Percentiles rank a stretch among this genome's conserved stretches.
Conservation (phyloP, 1,140 invertebrate genomes). For the Acromyrmex heyeri region DNA sequence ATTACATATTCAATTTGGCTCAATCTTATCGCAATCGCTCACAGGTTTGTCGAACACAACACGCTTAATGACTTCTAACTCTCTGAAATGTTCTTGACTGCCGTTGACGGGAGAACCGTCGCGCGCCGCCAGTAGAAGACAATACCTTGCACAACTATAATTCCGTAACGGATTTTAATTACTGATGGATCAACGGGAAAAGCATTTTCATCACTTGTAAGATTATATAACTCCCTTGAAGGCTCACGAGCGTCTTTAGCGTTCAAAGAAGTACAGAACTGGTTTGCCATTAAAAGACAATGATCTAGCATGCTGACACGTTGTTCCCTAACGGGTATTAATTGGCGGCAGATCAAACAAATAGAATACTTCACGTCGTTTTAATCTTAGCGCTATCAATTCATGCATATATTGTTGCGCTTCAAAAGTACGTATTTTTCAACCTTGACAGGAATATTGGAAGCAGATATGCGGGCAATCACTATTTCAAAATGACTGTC, state of each 20-base stretch:
- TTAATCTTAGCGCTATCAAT: conserved; percentile 40
- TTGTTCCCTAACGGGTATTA: conserved; percentile 24
- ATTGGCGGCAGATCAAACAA: conserved; percentile 53
- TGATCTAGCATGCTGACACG: conserved; percentile 39
- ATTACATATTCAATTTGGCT: conserved; percentile 80
- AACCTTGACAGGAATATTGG: conserved; percentile 20
- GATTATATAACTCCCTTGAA: not conserved
- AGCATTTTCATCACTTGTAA: conserved; percentile 23
- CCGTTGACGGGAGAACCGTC: not conserved
- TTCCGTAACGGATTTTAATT: conserved; percentile 36
- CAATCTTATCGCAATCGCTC: conserved; percentile 71
- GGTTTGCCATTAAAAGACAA: conserved; percentile 42
- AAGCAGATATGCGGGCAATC: conserved; percentile 19
- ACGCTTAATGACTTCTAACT: conserved; percentile 64
- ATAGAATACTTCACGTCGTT: conserved; percentile 31
- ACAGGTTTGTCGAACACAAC: conserved; percentile 64
- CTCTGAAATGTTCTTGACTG: conserved; percentile 33
- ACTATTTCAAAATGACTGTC: conserved; percentile 19
- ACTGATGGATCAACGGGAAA: conserved; percentile 6
- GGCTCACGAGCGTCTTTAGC: not conserved
- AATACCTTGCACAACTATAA: not conserved
- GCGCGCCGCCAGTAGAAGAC: not conserved
- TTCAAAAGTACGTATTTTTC: not conserved
- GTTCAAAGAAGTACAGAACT: not conserved
- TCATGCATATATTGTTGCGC: not conserved